Conservation (phyloP, 2,888 invertebrate species). For the Andrena bucephala region DNA sequence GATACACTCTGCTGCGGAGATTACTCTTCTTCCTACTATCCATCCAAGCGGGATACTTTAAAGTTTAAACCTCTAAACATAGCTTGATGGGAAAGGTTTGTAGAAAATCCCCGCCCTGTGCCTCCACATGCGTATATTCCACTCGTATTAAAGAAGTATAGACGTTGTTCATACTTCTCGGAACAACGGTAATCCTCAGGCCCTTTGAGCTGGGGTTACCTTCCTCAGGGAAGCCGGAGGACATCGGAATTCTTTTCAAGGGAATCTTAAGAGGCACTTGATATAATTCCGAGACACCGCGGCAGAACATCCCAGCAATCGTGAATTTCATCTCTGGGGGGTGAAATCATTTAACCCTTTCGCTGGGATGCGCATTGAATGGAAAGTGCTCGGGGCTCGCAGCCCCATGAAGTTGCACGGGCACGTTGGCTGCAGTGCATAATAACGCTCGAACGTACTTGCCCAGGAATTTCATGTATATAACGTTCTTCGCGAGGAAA, state of each 20-base stretch:
- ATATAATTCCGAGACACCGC: not conserved
- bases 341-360: constrained; percentile 44
- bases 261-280: not conserved
- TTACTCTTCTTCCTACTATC: constrained; percentile 11
- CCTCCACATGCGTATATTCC: not conserved
- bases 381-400: constrained; percentile 26
- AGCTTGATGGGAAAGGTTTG: constrained; percentile 12
- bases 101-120: not conserved
- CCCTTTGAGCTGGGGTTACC: not conserved
- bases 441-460: constrained; percentile 44
- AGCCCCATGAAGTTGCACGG: constrained; percentile 32
- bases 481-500: constrained; percentile 8
- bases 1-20: constrained; percentile 12
- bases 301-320: not conserved
- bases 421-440: constrained; percentile 43
- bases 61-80: constrained; percentile 25
- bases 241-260: not conserved
- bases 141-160: not conserved
- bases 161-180: not conserved
- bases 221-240: not conserved
- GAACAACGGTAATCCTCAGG: not conserved
- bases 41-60: not conserved
- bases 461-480: not conserved
- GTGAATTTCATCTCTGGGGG: constrained; percentile 30
- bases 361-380: constrained; percentile 32